A percentile compares a stretch with the other conserved stretches of the same genome.
phyloP scores from a whole-genome alignment of 2,797 vertebrate species.

The Chlorospingus semifuscus region DNA sequence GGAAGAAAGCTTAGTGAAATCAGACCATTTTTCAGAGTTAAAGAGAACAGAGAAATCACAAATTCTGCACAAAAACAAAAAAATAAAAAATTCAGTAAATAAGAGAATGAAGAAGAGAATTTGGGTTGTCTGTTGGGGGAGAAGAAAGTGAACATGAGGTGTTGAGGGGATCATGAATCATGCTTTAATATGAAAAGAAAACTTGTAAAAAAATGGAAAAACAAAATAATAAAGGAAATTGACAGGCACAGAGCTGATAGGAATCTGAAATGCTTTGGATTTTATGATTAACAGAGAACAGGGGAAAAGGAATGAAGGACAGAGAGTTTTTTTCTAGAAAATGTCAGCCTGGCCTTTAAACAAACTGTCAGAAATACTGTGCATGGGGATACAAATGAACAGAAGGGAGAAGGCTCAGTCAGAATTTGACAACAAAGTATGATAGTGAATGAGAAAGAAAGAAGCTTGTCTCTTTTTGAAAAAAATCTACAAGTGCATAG shows the following conservation, averaged over 20 bases:
- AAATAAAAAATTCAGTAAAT: background rate
- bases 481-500: background rate
- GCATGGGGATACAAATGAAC: background rate
- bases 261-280: background rate
- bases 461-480: background rate
- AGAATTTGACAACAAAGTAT: background rate
- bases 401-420: background rate
- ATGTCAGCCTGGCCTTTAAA: background rate
- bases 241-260: background rate
- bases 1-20: background rate
- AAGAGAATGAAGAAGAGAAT: background rate
- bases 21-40: background rate
- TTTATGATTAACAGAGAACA: background rate
- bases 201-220: background rate
- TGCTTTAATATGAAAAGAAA: background rate
- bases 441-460: background rate
- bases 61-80: background rate
- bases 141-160: background rate
- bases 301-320: background rate
- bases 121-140: fast-evolving
- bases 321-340: background rate
- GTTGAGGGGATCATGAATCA: background rate
- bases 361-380: background rate
- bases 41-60: background rate
- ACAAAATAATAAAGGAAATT: background rate